Evolutionary conservation across 2,797 vertebrate species (phyloP).

Genomic region (Distichodus sexfasciatus): DNA sequence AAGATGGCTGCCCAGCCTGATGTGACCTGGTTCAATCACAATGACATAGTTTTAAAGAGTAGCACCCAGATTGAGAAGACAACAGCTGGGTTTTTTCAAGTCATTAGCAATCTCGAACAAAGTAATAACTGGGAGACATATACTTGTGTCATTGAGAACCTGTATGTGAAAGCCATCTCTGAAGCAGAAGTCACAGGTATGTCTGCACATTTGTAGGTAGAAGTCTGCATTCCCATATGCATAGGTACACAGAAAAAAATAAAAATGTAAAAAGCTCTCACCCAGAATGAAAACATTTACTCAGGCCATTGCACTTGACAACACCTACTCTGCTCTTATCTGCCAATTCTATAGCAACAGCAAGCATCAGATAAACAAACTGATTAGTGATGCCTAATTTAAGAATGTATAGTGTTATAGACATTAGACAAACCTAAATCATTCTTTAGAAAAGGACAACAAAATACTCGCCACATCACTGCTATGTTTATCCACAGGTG

Average conservation of each 20-base stretch:
- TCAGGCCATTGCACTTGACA: neutral
- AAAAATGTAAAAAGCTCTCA: neutral
- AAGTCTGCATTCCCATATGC: neutral
- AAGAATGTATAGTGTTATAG: neutral
- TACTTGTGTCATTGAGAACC: slow-evolving; percentile 75
- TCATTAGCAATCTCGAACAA: slow-evolving; percentile 65
- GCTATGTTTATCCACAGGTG: too few relatives aligned
- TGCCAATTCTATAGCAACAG: neutral
- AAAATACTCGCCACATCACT: too few relatives aligned
- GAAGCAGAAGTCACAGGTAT: slow-evolving; percentile 75
- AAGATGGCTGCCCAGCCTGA: slow-evolving; percentile 76
- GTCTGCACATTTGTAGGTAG: neutral
- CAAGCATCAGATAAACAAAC: neutral
- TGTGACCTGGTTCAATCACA: slow-evolving; percentile 65
- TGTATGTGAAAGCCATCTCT: slow-evolving; percentile 70
- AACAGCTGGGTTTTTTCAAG: slow-evolving; percentile 59
- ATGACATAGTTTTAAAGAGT: slow-evolving; percentile 29
- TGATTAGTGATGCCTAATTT: neutral
- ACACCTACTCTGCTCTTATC: neutral
- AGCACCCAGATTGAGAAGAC: slow-evolving; percentile 51
- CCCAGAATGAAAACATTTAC: slow-evolving; percentile 38
- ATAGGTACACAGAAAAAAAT: neutral
- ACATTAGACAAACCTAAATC: too few relatives aligned
- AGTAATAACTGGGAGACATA: slow-evolving; percentile 60
- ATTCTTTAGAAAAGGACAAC: too few relatives aligned